A percentile compares a stretch with the other conserved stretches of the same genome.
Evolutionary conservation across 2,888 invertebrate species (phyloP).

Genomic region (Polia nebulosa): DNA sequence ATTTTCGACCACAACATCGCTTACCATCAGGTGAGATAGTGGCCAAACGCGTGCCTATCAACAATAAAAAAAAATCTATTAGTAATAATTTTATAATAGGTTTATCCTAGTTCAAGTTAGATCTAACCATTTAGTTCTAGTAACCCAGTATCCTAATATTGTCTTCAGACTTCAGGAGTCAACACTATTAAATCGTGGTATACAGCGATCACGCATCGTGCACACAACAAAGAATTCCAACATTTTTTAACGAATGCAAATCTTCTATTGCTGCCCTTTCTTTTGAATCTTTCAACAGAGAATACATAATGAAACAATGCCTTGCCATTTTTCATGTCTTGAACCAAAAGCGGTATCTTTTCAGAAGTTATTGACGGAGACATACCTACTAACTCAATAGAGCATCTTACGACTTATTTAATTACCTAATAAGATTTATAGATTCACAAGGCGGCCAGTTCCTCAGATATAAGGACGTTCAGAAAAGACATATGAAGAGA

Average conservation of each 20-base stretch:
- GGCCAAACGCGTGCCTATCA: no score
- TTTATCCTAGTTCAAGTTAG: no score
- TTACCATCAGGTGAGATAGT: no score
- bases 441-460: no score
- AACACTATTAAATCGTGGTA: conserved; percentile 68
- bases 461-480: no score
- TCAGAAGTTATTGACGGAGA: not conserved
- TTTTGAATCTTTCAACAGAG: conserved; percentile 84
- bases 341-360: conserved; percentile 41
- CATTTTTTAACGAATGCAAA: conserved; percentile 91
- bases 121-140: no score
- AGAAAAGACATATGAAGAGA: no score
- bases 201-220: conserved; percentile 85
- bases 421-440: no score
- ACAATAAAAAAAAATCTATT: no score
- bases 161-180: conserved; percentile 14
- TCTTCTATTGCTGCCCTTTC: conserved; percentile 87
- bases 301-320: conserved; percentile 86
- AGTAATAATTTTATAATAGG: no score
- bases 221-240: conserved; percentile 88
- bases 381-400: not conserved
- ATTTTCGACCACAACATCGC: no score
- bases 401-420: no score
- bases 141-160: not conserved
- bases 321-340: conserved; percentile 80